Conservation (phyloP, 1,140 invertebrate species). For the Sarcophaga bullata region DNA sequence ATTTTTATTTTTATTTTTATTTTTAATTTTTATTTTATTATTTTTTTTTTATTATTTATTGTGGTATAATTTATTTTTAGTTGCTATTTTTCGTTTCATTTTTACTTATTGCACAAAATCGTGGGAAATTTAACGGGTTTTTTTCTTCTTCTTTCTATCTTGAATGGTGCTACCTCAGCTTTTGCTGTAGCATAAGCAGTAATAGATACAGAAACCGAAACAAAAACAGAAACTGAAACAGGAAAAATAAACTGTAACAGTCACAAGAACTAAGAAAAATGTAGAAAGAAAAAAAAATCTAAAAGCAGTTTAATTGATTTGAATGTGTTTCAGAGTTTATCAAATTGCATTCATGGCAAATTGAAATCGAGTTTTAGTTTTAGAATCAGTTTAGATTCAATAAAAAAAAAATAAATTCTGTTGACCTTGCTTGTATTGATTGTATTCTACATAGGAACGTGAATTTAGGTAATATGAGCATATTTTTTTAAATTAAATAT, state of each 20-base stretch:
- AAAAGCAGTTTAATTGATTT: background rate
- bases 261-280: background rate
- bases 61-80: background rate
- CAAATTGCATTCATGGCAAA: conserved; percentile 2
- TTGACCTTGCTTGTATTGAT: too few relatives aligned
- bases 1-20: too few relatives aligned
- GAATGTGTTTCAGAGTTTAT: background rate
- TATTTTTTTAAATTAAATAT: too few relatives aligned
- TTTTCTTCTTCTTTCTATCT: background rate
- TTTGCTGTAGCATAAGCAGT: background rate
- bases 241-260: conserved; percentile 9
- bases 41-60: conserved; percentile 24
- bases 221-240: conserved; percentile 25
- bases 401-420: background rate
- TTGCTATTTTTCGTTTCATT: conserved; percentile 21
- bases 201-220: background rate
- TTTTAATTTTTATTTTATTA: too few relatives aligned
- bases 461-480: too few relatives aligned
- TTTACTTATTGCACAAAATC: conserved; percentile 41
- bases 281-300: conserved; percentile 20
- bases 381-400: background rate
- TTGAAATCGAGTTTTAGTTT: background rate
- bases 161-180: too few relatives aligned
- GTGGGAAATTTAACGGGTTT: conserved; percentile 52
- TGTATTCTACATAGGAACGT: too few relatives aligned